phyloP scores from a whole-genome alignment of 2,797 vertebrate genomes.

The Thamnophis elegans region DNA sequence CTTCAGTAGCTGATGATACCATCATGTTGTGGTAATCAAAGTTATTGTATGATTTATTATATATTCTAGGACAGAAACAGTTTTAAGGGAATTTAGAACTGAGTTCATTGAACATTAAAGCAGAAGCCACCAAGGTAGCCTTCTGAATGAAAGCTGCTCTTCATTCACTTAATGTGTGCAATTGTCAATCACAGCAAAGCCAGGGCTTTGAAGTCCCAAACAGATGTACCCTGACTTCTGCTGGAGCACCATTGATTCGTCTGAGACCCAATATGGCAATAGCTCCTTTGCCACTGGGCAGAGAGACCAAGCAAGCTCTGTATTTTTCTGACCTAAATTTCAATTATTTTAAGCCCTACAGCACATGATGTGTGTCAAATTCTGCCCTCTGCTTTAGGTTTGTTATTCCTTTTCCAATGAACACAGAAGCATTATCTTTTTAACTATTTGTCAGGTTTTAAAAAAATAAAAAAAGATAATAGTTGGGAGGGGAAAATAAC shows the following conservation, averaged over 20 bases:
- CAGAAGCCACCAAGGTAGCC: constrained; percentile 6
- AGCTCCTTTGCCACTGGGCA: constrained; percentile 21
- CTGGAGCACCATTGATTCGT: constrained; percentile 24
- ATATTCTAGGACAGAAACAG: constrained; percentile 10
- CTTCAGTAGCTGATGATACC: constrained; percentile 9
- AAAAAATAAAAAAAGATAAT: background rate
- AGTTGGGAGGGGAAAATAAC: background rate
- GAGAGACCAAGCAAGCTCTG: background rate
- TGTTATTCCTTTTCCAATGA: constrained; percentile 12
- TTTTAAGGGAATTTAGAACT: constrained; percentile 31
- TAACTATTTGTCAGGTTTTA: background rate
- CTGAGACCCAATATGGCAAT: constrained; percentile 40
- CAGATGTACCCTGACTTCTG: constrained; percentile 49
- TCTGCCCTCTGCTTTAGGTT: background rate
- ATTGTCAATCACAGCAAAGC: constrained; percentile 27
- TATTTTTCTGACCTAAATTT: constrained; percentile 36
- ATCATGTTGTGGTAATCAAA: background rate
- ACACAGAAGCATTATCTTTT: constrained; percentile 8
- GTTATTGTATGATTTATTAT: constrained; percentile 6
- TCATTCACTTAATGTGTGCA: constrained; percentile 30
- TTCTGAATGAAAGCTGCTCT: constrained; percentile 38
- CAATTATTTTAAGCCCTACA: constrained; percentile 22
- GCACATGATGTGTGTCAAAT: background rate
- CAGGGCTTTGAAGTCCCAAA: constrained; percentile 43
- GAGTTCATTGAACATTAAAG: constrained; percentile 16